Evolutionary conservation across 2,888 invertebrate species (phyloP), one percentile per base, ranked within the genome.

Genomic region (Hirtodrosophila confusa): DNA sequence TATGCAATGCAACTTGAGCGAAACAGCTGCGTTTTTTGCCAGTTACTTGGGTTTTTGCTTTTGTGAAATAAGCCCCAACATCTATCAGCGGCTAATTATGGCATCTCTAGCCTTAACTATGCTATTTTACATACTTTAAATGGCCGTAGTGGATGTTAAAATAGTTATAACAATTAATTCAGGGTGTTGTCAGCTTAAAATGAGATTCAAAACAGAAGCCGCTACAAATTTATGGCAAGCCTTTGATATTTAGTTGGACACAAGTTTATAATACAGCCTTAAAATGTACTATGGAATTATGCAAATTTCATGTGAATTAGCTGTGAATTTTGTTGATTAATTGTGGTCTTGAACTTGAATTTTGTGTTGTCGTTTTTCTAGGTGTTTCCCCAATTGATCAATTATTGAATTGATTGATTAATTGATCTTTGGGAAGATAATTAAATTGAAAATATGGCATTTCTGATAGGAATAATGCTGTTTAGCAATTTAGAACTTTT

Each of bases 1-100:
- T 80, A 86, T 86, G 62, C 79, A 64, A 73, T 80, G 64, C 82
- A 69, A 86, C 68, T 69, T 37, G 29, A 70, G 57, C 43, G 17
- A 45, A 54, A 11, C 47, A 50, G 41, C 29, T 58, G 61, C 24
- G 37, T 44, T 48, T 48, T 17, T 31, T 4, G 29, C 39, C 29
- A 47, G 43, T 53, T 44, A 17, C 33, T 43, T n/a, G n/a, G 6
- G 10, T 24, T 11, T 35, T 11, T n/a, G 24, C 24, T 39, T 27
- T 17, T 29, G 29, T 23, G 3, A 37, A 37, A 8, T 37, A 2
- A 31, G n/a, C 35, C 9, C 1, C 7, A 37, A 10, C 51, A 11
- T 10, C 29, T 3, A 54, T 35, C 33, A 47, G 7, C 49, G 24
- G 11, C 3, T 11, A 7, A 27, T 27, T 27, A 27, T 27, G 27